Evolutionary conservation across 2,113 vertebrate genomes (phyloP).

Genomic region (Rallus limicola): DNA sequence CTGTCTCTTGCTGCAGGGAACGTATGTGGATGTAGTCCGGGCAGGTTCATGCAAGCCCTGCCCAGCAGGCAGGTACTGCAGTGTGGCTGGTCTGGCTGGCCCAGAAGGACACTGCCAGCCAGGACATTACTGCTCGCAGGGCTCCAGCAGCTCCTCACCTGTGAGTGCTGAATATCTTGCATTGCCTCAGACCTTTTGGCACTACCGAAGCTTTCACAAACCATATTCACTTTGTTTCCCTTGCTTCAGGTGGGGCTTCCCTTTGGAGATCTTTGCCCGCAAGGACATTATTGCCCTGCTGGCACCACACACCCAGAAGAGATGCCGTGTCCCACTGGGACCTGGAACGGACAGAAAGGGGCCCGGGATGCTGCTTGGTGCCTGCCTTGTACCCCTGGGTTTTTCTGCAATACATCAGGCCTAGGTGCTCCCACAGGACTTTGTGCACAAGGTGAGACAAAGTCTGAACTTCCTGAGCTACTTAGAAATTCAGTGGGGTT

Average conservation of each 20-base stretch:
- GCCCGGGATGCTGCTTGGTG: slow-evolving; percentile 79
- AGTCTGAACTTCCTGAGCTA: background rate
- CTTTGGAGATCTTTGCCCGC: slow-evolving; percentile 83
- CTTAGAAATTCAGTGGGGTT: background rate
- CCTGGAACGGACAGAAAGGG: slow-evolving; percentile 83
- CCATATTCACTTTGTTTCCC: rapidly evolving
- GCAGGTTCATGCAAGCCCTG: slow-evolving; percentile 81
- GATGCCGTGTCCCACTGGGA: slow-evolving; percentile 83
- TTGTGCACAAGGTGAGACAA: slow-evolving; percentile 75
- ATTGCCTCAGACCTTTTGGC: rapidly evolving
- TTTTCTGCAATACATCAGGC: slow-evolving; percentile 82
- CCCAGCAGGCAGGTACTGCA: slow-evolving; percentile 83
- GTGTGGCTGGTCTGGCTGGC: slow-evolving; percentile 72
- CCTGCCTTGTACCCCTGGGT: slow-evolving; percentile 83
- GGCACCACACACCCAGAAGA: slow-evolving; percentile 79
- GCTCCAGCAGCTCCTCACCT: slow-evolving; percentile 79
- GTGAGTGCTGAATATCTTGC: slow-evolving; percentile 65
- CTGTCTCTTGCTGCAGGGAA: slow-evolving; percentile 75
- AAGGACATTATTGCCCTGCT: slow-evolving; percentile 81
- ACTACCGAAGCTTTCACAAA: rapidly evolving
- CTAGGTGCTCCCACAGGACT: slow-evolving; percentile 76
- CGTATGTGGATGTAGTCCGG: slow-evolving; percentile 69
- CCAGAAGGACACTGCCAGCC: slow-evolving; percentile 84
- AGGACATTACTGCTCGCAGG: slow-evolving; percentile 78
- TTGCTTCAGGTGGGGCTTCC: slow-evolving; percentile 72